Conservation (phyloP, 2,113 vertebrate genomes). For the Megaptera novaeangliae region DNA sequence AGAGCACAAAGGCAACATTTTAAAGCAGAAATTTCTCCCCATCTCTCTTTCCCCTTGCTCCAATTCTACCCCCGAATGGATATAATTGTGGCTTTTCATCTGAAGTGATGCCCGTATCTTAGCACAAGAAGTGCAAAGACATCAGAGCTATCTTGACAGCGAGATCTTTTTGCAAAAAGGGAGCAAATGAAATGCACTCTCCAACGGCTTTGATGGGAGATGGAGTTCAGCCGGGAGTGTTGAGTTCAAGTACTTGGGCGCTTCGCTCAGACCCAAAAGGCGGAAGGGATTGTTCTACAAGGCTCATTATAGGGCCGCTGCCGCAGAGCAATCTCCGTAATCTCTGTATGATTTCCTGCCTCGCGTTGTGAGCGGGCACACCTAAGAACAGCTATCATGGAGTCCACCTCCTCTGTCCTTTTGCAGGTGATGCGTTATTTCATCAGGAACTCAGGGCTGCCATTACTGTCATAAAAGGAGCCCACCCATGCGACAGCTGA, state of each 20-base stretch:
- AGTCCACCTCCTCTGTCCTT: neutral
- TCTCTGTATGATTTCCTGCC: neutral
- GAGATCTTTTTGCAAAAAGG: neutral
- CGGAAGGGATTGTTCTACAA: neutral
- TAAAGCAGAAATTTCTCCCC: neutral
- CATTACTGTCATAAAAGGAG: neutral
- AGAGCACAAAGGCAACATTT: neutral
- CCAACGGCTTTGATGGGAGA: neutral
- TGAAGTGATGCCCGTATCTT: neutral
- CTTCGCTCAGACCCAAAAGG: neutral
- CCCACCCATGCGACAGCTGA: neutral
- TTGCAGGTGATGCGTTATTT: rapidly evolving
- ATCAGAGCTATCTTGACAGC: neutral
- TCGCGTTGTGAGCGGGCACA: rapidly evolving
- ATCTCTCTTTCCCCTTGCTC: neutral
- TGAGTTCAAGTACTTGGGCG: neutral
- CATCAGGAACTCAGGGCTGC: neutral
- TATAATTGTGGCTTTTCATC: neutral
- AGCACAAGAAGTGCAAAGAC: neutral
- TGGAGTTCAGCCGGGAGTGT: neutral
- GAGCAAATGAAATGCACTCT: neutral
- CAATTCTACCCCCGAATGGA: rapidly evolving
- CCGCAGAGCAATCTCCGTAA: rapidly evolving
- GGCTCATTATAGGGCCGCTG: neutral
- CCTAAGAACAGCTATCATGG: rapidly evolving